phyloP scores from a whole-genome alignment of 2,113 vertebrate species.

The Halcyon malimbica region DNA sequence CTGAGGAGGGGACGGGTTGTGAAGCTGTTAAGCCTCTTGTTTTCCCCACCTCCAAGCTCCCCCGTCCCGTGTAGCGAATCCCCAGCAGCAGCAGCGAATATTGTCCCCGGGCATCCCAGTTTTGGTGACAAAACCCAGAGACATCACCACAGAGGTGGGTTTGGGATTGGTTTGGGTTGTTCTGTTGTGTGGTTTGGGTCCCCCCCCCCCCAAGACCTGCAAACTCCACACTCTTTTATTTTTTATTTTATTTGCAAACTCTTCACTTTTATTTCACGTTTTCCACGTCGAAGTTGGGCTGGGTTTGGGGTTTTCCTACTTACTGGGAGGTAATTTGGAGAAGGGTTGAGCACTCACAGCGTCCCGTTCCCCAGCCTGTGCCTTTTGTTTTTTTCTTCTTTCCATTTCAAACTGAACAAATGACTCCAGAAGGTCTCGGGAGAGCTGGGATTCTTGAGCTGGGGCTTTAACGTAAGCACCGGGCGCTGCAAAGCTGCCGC shows the following conservation, averaged over 20 bases:
- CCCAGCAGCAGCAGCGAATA: not conserved
- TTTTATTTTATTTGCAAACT: too few relatives aligned
- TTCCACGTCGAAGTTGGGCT: not conserved
- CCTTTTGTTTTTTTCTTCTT: not conserved
- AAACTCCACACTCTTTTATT: too few relatives aligned
- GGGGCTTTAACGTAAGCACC: not conserved
- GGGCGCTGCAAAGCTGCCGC: not conserved
- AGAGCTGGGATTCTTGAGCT: not conserved
- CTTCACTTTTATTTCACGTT: not conserved
- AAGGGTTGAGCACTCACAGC: not conserved
- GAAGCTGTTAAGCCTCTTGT: not conserved
- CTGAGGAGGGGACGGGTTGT: not conserved
- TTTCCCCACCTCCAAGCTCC: not conserved
- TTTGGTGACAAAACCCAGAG: too few relatives aligned
- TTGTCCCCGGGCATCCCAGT: fast-evolving
- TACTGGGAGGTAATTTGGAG: not conserved
- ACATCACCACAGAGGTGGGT: too few relatives aligned
- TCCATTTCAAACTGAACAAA: not conserved
- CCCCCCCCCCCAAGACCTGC: too few relatives aligned
- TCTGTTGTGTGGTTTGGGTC: too few relatives aligned
- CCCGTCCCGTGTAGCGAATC: not conserved
- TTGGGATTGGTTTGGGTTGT: too few relatives aligned
- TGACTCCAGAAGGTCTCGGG: fast-evolving
- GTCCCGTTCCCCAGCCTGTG: not conserved
- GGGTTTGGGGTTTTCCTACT: not conserved